phyloP scores from a whole-genome alignment of 2,113 vertebrate genomes.

The Phasianus colchicus region DNA sequence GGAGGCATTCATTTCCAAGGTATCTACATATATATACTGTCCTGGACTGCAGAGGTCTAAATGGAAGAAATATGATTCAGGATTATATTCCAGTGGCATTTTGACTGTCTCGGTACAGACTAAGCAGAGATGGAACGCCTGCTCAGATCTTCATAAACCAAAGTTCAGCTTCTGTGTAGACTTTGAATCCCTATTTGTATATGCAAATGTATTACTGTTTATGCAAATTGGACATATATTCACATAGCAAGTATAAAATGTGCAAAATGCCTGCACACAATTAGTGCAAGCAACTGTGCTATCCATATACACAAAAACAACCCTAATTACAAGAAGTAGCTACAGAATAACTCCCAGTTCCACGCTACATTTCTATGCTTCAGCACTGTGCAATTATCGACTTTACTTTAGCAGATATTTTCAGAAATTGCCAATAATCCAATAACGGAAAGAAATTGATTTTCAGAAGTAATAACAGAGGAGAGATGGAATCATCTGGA shows the following conservation, averaged over 20 bases:
- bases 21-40: not conserved
- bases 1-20: not conserved
- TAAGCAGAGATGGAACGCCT: not conserved
- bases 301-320: not conserved
- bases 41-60: not conserved
- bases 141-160: slow-evolving; percentile 16
- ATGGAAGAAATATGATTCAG: slow-evolving; percentile 8
- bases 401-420: not conserved
- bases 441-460: not conserved
- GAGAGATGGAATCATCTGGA: not conserved
- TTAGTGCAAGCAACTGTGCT: not conserved
- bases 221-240: slow-evolving; percentile 28
- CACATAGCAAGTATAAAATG: slow-evolving; percentile 12
- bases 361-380: not conserved
- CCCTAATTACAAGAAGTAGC: not conserved
- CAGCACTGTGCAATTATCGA: not conserved
- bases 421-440: slow-evolving; percentile 2
- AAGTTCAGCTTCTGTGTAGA: slow-evolving; percentile 5
- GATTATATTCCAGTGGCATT: slow-evolving; percentile 10
- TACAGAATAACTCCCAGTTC: not conserved
- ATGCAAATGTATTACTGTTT: not conserved
- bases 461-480: not conserved
- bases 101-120: not conserved
- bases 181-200: not conserved
- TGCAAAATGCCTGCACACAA: not conserved